Evolutionary conservation across 1,140 invertebrate species (phyloP).

Genomic region (Psilanteris sp.): DNA sequence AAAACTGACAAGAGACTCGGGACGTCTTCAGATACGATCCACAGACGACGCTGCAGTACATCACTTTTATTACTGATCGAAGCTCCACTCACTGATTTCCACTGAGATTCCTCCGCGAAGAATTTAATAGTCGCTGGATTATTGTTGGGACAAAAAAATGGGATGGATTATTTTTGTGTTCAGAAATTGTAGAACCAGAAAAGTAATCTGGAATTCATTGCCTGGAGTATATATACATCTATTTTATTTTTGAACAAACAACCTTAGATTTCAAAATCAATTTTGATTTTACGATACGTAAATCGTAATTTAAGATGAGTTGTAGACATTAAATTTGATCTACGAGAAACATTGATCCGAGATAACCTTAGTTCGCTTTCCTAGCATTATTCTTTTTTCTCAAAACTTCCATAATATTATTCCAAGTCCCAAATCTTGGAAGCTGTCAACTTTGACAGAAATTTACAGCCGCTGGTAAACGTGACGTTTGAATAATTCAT

Average conservation of each 20-base stretch:
- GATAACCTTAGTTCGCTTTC: background rate
- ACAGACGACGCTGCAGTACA: conserved; percentile 67
- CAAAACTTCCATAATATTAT: conserved; percentile 7
- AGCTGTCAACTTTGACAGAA: conserved; percentile 21
- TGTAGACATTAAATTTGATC: too few species aligned
- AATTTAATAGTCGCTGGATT: conserved; percentile 57
- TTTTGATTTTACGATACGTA: too few species aligned
- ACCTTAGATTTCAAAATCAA: too few species aligned
- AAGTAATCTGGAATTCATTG: too few species aligned
- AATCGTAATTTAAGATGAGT: too few species aligned
- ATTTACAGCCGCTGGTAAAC: conserved; percentile 11
- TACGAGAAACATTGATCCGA: background rate
- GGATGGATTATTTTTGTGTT: conserved; percentile 19
- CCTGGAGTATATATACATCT: too few species aligned
- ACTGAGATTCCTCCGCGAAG: conserved; percentile 45
- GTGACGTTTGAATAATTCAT: conserved; percentile 23
- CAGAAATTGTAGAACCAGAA: too few species aligned
- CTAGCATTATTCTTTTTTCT: background rate
- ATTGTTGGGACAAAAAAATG: conserved; percentile 13
- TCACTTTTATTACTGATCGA: conserved; percentile 75
- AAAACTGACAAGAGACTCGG: conserved; percentile 74
- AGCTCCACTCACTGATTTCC: conserved; percentile 54
- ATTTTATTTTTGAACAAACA: too few species aligned
- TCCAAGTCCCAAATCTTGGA: conserved; percentile 4
- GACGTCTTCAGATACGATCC: conserved; percentile 66